Base-by-base conservation (phyloP, 2,888 invertebrate species). In the Aphidoletes aphidimyza region DNA sequence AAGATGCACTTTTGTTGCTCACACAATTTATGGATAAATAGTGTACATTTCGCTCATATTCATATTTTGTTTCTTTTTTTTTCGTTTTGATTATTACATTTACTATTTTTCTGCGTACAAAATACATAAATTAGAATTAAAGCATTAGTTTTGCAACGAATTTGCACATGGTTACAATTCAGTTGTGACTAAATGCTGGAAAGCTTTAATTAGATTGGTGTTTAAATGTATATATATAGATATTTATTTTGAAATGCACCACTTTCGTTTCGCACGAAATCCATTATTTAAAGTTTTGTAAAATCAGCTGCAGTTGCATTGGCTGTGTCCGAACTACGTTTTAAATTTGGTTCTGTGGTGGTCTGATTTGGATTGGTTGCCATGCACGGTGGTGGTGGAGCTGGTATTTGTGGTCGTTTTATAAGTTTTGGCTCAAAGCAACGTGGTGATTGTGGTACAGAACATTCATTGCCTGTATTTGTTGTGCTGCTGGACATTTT, bases 331-430 rank as follows among this genome's bases (percentile, higher is more conserved):
- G 37, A 69, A 34, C 37, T 81, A 22, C 81, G 69, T 34, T 69
- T 2, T 69, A 30, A 14, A 1, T 2, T 69, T 69, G 2, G 69
- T 81, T 81, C 81, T 11, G 5, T 37, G 37, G 3, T 81, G 36
- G n/a, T 86, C 86, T 83, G 86, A 86, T 85, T 87, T 85, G 59
- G n/a, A n/a, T n/a, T n/a, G n/a, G n/a, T n/a, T n/a, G n/a, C n/a
- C n/a, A n/a, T n/a, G n/a, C n/a, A n/a, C n/a, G 86, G 86, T 36
- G 87, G 86, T 11, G 86, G 86, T 14, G 87, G 87, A 39, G 87
- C 86, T 26, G 86, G 86, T 11, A 87, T 85, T 85, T 86, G 86
- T 11, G 87, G 87, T 59, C 87, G 83, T 85, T 87, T 87, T 83
- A 87, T 86, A 1, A 37, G 2, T 85, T 85, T 85, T 42, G 85